Evolutionary conservation across 2,113 vertebrate species (phyloP).

Genomic region (Erythrolamprus reginae): DNA sequence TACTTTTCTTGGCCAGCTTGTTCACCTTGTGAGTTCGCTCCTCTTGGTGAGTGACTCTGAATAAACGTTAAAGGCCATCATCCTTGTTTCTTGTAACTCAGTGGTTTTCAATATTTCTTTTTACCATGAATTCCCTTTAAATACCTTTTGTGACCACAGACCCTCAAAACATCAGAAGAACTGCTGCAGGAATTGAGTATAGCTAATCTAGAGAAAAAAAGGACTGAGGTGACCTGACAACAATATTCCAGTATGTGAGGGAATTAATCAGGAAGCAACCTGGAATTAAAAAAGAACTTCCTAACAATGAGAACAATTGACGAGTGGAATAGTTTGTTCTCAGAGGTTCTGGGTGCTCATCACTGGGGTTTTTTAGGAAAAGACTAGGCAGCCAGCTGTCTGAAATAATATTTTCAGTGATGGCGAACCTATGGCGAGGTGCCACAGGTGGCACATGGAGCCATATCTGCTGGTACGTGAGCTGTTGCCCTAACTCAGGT

Average conservation of each 20-base stretch:
- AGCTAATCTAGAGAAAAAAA: not conserved
- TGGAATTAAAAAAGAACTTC: not conserved
- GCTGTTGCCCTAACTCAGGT: no score
- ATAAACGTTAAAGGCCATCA: not conserved
- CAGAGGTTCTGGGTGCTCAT: not conserved
- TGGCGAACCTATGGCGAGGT: no score
- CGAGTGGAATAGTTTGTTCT: not conserved
- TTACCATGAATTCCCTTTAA: no score
- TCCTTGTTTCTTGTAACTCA: not conserved
- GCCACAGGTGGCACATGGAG: no score
- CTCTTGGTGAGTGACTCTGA: not conserved
- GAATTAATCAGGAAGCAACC: not conserved
- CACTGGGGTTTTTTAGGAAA: not conserved
- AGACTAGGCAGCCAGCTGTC: not conserved
- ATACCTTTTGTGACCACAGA: no score
- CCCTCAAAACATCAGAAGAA: not conserved
- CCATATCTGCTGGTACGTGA: no score
- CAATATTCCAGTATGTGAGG: not conserved
- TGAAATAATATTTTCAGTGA: no score
- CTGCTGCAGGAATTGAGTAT: not conserved
- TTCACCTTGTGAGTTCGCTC: not conserved
- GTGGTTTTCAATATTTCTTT: no score
- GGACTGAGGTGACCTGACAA: not conserved
- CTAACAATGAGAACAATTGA: not conserved
- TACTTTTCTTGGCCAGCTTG: not conserved